Percentiles rank a stretch among this genome's conserved stretches.
These are phyloP conservation scores for Oreortyx pictus DNA, from an alignment of 2,797 vertebrate genomes.

Conservation along the genomic window DNA sequence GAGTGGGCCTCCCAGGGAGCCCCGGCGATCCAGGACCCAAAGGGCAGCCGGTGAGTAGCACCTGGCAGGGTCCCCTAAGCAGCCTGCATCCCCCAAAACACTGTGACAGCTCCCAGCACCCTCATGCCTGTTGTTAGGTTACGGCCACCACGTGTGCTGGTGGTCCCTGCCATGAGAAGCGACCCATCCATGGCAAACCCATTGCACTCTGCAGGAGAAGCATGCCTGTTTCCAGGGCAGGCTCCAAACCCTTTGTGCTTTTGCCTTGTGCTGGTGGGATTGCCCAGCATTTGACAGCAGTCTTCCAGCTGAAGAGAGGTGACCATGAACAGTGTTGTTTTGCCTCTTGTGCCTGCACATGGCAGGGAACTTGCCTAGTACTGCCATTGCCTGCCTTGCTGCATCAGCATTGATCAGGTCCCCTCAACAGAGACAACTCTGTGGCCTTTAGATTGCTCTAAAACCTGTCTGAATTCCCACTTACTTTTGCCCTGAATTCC, in stretches of 20 bases:
- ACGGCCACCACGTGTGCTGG: no score
- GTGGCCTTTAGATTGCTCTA: neutral
- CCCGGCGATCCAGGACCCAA: conserved; percentile 87
- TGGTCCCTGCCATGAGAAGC: neutral
- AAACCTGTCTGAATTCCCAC: neutral
- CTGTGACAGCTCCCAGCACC: fast-evolving
- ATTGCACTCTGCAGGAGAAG: neutral
- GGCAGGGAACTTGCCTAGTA: neutral
- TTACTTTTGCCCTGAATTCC: neutral
- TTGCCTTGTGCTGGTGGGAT: neutral
- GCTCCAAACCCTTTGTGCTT: neutral
- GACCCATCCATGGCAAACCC: neutral
- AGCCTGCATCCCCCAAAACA: fast-evolving
- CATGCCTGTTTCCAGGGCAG: neutral
- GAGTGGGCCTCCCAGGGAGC: conserved; percentile 86
- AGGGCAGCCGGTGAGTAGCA: conserved; percentile 88
- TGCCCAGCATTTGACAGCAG: neutral
- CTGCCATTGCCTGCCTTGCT: neutral
- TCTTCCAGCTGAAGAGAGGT: neutral
- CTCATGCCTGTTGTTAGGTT: neutral
- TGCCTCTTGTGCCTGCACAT: neutral
- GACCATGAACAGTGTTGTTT: neutral
- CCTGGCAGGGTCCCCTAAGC: neutral
- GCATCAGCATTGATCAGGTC: neutral
- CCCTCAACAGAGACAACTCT: neutral